Evolutionary conservation across 2,797 vertebrate species (phyloP).

Genomic region (Chrysocyon brachyurus): DNA sequence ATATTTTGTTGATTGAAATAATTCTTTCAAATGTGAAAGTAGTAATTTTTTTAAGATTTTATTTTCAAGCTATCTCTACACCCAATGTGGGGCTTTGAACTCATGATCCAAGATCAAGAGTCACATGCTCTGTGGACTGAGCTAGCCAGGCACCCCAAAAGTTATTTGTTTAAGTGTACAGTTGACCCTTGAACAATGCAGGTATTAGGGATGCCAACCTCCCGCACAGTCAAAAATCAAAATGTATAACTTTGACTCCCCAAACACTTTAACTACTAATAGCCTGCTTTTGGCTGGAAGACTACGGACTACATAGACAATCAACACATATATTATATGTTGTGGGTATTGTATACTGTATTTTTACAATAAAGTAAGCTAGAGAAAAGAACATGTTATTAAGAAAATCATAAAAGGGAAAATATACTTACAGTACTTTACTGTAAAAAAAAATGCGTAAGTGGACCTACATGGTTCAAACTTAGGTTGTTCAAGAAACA

Average conservation of each 20-base stretch:
- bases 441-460: background rate
- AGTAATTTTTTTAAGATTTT: background rate
- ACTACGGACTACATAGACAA: background rate
- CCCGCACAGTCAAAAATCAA: background rate
- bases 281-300: background rate
- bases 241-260: background rate
- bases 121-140: background rate
- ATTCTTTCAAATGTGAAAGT: background rate
- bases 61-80: background rate
- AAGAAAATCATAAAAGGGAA: background rate
- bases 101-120: background rate
- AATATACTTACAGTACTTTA: background rate
- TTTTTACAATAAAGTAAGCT: background rate
- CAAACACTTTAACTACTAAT: background rate
- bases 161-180: background rate
- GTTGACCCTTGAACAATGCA: background rate
- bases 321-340: background rate
- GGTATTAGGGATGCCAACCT: background rate
- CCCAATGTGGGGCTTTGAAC: background rate
- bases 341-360: background rate
- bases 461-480: background rate
- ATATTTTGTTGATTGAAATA: conserved; percentile 3
- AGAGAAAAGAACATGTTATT: background rate
- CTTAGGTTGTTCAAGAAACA: background rate
- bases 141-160: background rate